Evolutionary conservation across 1,140 invertebrate genomes (phyloP).

Genomic region (Dreissena rostriformis): DNA sequence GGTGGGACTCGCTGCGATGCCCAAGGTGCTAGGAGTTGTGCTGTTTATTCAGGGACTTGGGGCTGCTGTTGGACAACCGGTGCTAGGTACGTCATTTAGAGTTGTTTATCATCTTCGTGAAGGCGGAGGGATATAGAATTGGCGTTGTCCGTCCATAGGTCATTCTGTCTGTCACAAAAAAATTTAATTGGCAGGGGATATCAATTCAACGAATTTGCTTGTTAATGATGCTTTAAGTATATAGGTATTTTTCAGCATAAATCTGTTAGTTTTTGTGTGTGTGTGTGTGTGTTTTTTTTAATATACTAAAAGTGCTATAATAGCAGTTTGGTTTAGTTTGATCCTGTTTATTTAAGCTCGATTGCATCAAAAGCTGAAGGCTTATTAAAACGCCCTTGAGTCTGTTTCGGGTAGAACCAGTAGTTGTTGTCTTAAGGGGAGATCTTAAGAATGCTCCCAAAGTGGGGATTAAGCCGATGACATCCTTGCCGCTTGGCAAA

Average conservation of each 20-base stretch:
- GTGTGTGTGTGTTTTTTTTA: not conserved
- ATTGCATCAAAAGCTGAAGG: no score
- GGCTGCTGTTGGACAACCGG: constrained; percentile 69
- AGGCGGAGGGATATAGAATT: no score
- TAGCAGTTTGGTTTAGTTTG: not conserved
- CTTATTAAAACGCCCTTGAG: no score
- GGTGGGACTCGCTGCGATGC: constrained; percentile 69
- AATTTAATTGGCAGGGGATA: not conserved
- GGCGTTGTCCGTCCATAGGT: not conserved
- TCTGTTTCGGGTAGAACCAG: no score
- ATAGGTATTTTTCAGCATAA: not conserved
- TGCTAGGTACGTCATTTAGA: constrained; percentile 65
- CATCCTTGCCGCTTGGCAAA: no score
- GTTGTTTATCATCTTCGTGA: not conserved
- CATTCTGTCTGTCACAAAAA: not conserved
- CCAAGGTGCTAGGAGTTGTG: constrained; percentile 68
- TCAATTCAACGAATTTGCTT: not conserved
- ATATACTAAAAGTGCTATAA: not conserved
- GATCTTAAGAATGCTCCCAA: no score
- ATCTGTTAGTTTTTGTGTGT: not conserved
- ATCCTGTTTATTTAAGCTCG: no score
- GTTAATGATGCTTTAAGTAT: not conserved
- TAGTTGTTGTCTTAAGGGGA: no score
- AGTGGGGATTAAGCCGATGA: no score
- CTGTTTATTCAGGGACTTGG: constrained; percentile 73